These are phyloP conservation scores for Zaprionus inermis DNA, from an alignment of 1,140 invertebrate genomes.

Conservation along the genomic window DNA sequence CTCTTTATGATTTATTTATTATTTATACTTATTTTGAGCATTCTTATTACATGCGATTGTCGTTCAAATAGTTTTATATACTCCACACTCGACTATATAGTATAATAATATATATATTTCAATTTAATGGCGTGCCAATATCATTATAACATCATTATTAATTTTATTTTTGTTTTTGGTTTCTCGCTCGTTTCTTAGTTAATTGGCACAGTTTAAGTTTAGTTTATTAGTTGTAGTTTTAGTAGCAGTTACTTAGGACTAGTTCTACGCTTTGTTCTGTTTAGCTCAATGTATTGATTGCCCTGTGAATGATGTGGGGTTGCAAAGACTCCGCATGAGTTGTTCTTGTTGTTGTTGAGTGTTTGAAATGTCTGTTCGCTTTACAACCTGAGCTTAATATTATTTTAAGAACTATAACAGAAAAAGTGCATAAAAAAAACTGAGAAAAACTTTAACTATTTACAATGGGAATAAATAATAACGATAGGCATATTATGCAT, in stretches of 20 bases:
- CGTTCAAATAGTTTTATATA: constrained; percentile 58
- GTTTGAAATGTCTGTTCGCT: constrained; percentile 52
- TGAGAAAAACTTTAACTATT: constrained; percentile 27
- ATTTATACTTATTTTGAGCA: constrained; percentile 64
- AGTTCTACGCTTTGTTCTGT: constrained; percentile 10
- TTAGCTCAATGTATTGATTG: constrained; percentile 76
- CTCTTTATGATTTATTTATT: constrained; percentile 50
- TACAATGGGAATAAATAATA: constrained; percentile 38
- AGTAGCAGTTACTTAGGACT: constrained; percentile 24
- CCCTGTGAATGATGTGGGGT: constrained; percentile 57
- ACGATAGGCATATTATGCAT: constrained; percentile 17
- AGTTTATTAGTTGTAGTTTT: constrained; percentile 36
- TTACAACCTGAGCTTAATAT: constrained; percentile 76
- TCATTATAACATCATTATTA: neutral
- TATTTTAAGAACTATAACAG: constrained; percentile 37
- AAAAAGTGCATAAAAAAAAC: constrained; percentile 29
- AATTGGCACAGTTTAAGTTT: constrained; percentile 72
- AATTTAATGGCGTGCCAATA: constrained; percentile 46
- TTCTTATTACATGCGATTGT: constrained; percentile 74
- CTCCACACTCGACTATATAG: constrained; percentile 9
- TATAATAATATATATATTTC: constrained; percentile 23
- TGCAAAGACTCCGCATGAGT: constrained; percentile 39
- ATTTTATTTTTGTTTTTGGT: constrained; percentile 19
- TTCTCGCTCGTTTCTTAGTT: constrained; percentile 46
- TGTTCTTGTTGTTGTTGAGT: constrained; percentile 1